phyloP scores from a whole-genome alignment of 2,888 invertebrate genomes.

The Pyrrhosoma nymphula region DNA sequence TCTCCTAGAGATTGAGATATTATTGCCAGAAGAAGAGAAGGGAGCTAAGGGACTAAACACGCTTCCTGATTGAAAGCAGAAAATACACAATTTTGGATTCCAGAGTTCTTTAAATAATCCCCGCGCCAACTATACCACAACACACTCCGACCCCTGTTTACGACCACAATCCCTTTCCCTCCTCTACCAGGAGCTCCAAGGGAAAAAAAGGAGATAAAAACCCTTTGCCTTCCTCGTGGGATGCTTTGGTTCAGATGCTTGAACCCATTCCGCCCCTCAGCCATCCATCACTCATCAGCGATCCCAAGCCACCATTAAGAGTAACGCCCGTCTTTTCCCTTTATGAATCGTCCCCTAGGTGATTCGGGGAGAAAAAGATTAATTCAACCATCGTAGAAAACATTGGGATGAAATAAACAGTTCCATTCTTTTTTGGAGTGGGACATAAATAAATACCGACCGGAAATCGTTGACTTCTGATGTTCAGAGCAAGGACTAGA shows the following conservation, averaged over 20 bases:
- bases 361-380: background rate
- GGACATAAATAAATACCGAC: background rate
- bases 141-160: slow-evolving; percentile 20
- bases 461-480: background rate
- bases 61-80: slow-evolving; percentile 29
- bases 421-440: background rate
- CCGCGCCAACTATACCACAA: slow-evolving; percentile 26
- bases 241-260: background rate
- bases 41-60: background rate
- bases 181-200: background rate
- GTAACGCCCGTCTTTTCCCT: background rate
- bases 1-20: background rate
- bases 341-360: background rate
- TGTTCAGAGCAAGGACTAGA: slow-evolving; percentile 71
- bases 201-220: slow-evolving; percentile 6
- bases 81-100: slow-evolving; percentile 44
- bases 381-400: slow-evolving; percentile 4
- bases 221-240: background rate
- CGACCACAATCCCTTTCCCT: background rate
- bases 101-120: slow-evolving; percentile 54
- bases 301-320: background rate
- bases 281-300: background rate
- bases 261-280: background rate
- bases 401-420: background rate
- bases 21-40: background rate